Evolutionary conservation across 2,797 vertebrate genomes (phyloP), one percentile per base, ranked within the genome.

Genomic region (Neosilurus mollespiculum): DNA sequence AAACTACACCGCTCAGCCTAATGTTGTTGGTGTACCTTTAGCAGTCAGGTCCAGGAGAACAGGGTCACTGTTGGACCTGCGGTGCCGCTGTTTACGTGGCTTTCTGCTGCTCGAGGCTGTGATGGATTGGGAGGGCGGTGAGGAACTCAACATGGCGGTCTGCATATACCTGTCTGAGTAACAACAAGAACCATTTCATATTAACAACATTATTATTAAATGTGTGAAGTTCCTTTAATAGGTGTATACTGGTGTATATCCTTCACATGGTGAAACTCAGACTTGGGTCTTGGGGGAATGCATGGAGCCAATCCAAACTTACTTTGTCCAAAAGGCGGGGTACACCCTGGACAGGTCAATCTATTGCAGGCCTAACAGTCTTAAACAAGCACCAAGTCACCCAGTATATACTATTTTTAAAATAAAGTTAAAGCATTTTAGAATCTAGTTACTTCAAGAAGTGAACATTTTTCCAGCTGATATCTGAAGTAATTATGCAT

Each of bases 31-130:
- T 37, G 59, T 90, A 96, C 95, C 95, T 94, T 92, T 93, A 53
- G 90, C 86, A 4, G 84, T 58, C 0, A 71, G 84, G 72, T 92
- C 89, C 79, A 91, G 87, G 6, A 96, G 88, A 79, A 89, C 72
- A 0, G 94, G 91, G 78, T 95, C 95, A 3, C 96, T 96, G 90
- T 82, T 91, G 0, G 94, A 95, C 65, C 89, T 76, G 14, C 91
- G 91, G 65, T 69, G 15, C 9, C 89, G 85, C 14, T 83, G 87
- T 53, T 15, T 62, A 14, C 67, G 86, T 9, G 78, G 24, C 83
- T 80, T 88, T 80, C 78, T 78, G 79, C 30, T 26, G 0, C 15
- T 16, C 1, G 22, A 65, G 88, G 87, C 53, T 61, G 34, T 0
- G 67, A 87, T 88, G 84, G 85, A 82, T 88, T 89, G 87, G 80